Percentiles rank a stretch among this genome's conserved stretches.
Conservation (phyloP, 2,113 vertebrate species). For the Python bivittatus region DNA sequence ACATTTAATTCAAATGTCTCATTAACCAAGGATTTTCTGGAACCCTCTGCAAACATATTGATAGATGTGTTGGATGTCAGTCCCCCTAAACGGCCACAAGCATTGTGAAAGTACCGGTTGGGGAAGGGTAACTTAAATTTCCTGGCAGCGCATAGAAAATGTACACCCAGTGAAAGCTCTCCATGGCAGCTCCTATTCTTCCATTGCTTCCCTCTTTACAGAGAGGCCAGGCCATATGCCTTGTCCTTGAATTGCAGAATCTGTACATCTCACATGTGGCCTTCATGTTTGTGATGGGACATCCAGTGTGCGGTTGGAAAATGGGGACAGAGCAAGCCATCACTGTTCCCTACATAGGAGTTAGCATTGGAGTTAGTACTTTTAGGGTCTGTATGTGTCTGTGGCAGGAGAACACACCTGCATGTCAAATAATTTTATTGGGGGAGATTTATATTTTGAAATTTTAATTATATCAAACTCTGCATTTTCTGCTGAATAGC, state of each 20-base stretch:
- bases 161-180: neutral
- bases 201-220: neutral
- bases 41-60: neutral
- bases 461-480: slow-evolving; percentile 44
- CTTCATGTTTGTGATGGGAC: neutral
- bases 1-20: neutral
- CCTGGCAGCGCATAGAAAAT: neutral
- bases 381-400: neutral
- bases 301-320: neutral
- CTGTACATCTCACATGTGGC: neutral
- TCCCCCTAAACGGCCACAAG: neutral
- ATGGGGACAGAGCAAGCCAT: neutral
- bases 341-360: neutral
- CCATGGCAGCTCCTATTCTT: neutral
- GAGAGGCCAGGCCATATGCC: neutral
- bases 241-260: neutral
- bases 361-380: neutral
- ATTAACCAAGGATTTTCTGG: neutral
- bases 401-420: neutral
- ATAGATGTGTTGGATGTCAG: neutral
- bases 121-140: neutral
- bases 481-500: slow-evolving; percentile 39
- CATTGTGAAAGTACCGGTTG: neutral
- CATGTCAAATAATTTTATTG: neutral
- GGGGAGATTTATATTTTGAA: slow-evolving; percentile 61